Evolutionary conservation across 2,888 invertebrate species (phyloP), one percentile per base, ranked within the genome.

Genomic region (Malachius bipustulatus): DNA sequence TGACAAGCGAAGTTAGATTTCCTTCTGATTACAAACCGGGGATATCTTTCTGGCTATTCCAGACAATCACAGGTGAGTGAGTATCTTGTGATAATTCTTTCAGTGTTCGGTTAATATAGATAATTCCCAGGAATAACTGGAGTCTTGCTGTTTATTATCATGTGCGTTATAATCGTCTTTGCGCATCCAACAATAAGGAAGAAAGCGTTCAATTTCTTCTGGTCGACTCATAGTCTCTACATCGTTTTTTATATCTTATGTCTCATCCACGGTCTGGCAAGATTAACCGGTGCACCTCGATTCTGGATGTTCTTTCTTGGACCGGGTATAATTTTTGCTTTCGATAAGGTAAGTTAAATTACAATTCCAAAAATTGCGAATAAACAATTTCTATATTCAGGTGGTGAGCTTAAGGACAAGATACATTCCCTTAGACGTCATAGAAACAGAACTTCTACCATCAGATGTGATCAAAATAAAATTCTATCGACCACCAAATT

Each of bases 151-250:
- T 93, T 90, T 57, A 70, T 85, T 34, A 78, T 91, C 35, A 91
- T 93, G 84, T 84, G 87, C 57, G 81, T 93, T 35, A 94, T 96
- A 48, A 91, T 93, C 57, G 83, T 91, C n/a, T 96, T 96, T 58
- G 93, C 94, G 0, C 90, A 93, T 64, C 91, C 93, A 0, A 77
- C 78, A 3, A 84, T 94, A 40, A 73, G 94, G 30, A 87, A 90
- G 59, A 82, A 85, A 49, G 93, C 93, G 0, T 94, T 91, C 62
- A 88, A 88, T 40, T 93, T 87, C 67, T 94, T 94, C 65, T 94
- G 94, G 85, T 78, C 82, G 40, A 87, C 93, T 32, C 94, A 96
- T 60, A 81, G 87, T 6, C 70, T 94, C 4, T 90, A 94, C 57
- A 75, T 91, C 6, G 67, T 82, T 0, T 66, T 96, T 11, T 96